Evolutionary conservation across 2,888 invertebrate species (phyloP).

Genomic region (Drosophila paracracens): DNA sequence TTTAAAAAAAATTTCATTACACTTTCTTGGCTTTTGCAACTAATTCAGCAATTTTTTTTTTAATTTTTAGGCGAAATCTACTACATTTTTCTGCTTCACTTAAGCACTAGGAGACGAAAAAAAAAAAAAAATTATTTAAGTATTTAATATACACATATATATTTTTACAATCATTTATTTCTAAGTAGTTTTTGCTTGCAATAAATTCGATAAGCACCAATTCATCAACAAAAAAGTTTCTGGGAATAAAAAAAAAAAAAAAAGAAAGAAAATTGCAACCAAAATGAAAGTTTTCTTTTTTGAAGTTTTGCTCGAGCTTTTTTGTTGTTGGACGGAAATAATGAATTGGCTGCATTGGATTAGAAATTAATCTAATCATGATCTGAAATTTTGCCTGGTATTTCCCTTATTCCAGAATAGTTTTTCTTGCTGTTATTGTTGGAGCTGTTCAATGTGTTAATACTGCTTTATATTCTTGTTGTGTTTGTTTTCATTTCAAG

Average conservation of each 20-base stretch:
- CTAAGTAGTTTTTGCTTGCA: conserved; percentile 57
- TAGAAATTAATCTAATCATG: conserved; percentile 9
- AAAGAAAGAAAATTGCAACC: conserved; percentile 7
- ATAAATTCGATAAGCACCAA: conserved; percentile 83
- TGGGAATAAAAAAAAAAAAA: neutral
- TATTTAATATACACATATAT: conserved; percentile 24
- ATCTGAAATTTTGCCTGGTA: conserved; percentile 10
- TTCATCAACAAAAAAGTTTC: conserved; percentile 58
- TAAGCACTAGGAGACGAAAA: conserved; percentile 48
- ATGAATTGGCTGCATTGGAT: conserved; percentile 48
- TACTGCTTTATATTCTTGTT: conserved; percentile 21
- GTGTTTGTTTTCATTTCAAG: conserved; percentile 29
- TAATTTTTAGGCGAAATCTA: conserved; percentile 51
- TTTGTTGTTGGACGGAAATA: conserved; percentile 68
- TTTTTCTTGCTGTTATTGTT: conserved; percentile 8
- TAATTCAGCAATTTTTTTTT: conserved; percentile 79
- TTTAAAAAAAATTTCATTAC: conserved; percentile 52
- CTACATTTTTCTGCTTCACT: conserved; percentile 37
- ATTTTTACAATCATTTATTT: conserved; percentile 33
- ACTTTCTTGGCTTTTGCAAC: conserved; percentile 49
- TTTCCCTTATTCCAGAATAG: conserved; percentile 23
- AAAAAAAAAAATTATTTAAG: conserved; percentile 25
- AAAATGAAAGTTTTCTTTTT: conserved; percentile 8
- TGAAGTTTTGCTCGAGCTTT: conserved; percentile 24
- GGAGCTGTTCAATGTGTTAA: conserved; percentile 21